These are phyloP conservation scores for Napeogenes sylphis DNA, from an alignment of 2,888 invertebrate genomes.

Conservation along the genomic window DNA sequence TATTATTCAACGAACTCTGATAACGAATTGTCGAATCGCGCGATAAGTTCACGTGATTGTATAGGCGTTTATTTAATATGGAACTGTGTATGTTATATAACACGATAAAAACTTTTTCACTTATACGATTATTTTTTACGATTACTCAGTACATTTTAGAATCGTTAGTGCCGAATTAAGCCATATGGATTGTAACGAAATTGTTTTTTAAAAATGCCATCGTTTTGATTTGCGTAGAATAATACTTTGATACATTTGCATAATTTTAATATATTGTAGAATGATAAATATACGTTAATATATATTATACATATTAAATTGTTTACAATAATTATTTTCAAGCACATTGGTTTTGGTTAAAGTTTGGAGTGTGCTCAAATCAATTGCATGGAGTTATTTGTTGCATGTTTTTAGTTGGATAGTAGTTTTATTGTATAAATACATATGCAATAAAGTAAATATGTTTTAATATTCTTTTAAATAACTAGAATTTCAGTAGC, in stretches of 20 bases:
- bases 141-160: conserved; percentile 17
- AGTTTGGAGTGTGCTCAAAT: conserved; percentile 13
- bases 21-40: no score
- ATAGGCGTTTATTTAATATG: neutral
- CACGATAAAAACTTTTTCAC: conserved; percentile 1
- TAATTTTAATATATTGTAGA: conserved; percentile 45
- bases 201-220: conserved; percentile 34
- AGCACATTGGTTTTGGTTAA: conserved; percentile 27
- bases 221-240: conserved; percentile 35
- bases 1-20: no score
- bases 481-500: neutral
- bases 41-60: neutral
- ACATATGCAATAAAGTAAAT: neutral
- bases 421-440: conserved; percentile 2
- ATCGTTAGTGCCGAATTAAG: conserved; percentile 30
- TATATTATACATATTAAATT: conserved; percentile 24
- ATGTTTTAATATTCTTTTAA: neutral
- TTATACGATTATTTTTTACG: neutral
- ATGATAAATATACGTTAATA: conserved; percentile 45
- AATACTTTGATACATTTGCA: conserved; percentile 32
- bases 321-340: conserved; percentile 24
- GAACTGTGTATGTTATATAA: neutral
- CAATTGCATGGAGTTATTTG: conserved; percentile 5
- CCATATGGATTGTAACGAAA: conserved; percentile 30
- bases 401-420: neutral